phyloP scores from a whole-genome alignment of 1,140 invertebrate species.

The Galleria mellonella region DNA sequence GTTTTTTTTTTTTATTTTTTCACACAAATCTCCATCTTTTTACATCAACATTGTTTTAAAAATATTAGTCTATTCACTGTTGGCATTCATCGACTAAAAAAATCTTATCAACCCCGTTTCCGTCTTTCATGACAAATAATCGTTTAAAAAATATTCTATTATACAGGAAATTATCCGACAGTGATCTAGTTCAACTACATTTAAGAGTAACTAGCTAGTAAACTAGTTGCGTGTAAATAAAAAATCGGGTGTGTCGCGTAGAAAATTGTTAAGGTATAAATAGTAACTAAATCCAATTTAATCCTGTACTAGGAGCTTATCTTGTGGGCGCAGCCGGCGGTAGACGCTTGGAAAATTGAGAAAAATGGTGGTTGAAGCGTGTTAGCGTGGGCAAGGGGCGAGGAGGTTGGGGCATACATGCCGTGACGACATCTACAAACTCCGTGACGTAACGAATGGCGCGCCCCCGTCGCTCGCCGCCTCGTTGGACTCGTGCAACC shows the following conservation, averaged over 20 bases:
- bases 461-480: background rate
- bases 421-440: background rate
- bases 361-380: constrained; percentile 25
- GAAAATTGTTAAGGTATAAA: constrained; percentile 20
- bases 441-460: background rate
- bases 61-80: too few species aligned
- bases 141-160: too few species aligned
- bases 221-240: too few species aligned
- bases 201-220: too few species aligned
- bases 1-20: too few species aligned
- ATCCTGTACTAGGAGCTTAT: constrained; percentile 31
- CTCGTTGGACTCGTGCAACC: constrained; percentile 8
- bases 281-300: constrained; percentile 28
- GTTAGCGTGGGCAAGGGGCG: background rate
- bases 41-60: too few species aligned
- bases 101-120: too few species aligned
- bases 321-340: constrained; percentile 40
- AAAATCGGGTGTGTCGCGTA: background rate
- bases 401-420: background rate
- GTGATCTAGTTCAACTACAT: too few species aligned
- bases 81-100: too few species aligned
- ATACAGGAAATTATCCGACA: too few species aligned
- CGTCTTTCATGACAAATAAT: too few species aligned
- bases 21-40: too few species aligned
- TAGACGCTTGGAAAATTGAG: constrained; percentile 52